Evolutionary conservation across 2,888 invertebrate genomes (phyloP).

Genomic region (Andrena bucephala): DNA sequence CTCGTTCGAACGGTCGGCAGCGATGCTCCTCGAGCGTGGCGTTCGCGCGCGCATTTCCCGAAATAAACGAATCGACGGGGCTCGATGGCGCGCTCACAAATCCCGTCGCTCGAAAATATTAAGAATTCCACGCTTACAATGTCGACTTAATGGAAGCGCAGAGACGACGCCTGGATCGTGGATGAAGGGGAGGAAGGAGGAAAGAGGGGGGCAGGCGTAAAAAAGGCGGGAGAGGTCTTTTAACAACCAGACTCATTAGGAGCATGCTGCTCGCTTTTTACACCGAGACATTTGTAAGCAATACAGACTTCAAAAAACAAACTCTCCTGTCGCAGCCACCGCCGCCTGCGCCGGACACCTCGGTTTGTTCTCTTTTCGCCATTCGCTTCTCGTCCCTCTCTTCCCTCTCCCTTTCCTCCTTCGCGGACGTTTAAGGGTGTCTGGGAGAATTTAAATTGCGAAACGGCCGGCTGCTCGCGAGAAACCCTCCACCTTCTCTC

Average conservation of each 20-base stretch:
- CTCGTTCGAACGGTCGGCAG: constrained; percentile 2
- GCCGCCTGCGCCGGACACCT: constrained; percentile 57
- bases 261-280: constrained; percentile 81
- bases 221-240: constrained; percentile 79
- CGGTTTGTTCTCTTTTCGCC: constrained; percentile 68
- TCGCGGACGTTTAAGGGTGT: constrained; percentile 74
- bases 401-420: constrained; percentile 43
- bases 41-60: constrained; percentile 33
- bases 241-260: constrained; percentile 85
- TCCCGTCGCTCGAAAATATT: constrained; percentile 53
- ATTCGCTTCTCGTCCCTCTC: constrained; percentile 52
- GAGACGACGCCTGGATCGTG: constrained; percentile 27
- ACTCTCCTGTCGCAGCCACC: constrained; percentile 75
- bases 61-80: constrained; percentile 56
- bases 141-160: constrained; percentile 74
- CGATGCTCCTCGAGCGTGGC: too few species aligned
- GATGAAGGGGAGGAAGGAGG: constrained; percentile 19
- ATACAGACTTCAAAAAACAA: constrained; percentile 83
- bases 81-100: constrained; percentile 1
- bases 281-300: constrained; percentile 85
- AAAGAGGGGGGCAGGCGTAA: constrained; percentile 58
- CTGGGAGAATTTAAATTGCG: constrained; percentile 77
- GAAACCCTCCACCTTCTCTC: constrained; percentile 23
- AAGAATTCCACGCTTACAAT: constrained; percentile 78
- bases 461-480: constrained; percentile 38